A percentile compares a stretch with the other conserved stretches of the same genome.
Evolutionary conservation across 2,113 vertebrate genomes (phyloP).

Genomic region (Esox niger): DNA sequence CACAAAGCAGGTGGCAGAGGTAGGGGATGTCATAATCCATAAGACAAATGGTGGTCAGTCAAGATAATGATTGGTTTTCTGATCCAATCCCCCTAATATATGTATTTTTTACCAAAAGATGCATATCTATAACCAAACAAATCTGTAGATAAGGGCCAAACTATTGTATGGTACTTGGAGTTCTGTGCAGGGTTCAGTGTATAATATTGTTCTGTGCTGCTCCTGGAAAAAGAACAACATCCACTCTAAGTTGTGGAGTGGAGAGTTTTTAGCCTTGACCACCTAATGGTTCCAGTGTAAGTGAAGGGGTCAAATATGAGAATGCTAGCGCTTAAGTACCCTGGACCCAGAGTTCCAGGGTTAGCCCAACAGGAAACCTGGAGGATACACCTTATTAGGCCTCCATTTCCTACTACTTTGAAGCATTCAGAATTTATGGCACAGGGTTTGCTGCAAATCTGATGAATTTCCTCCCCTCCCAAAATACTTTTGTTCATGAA

Average conservation of each 20-base stretch:
- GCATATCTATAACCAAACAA: no score
- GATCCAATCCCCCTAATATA: no score
- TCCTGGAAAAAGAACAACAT: background rate
- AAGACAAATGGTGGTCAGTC: no score
- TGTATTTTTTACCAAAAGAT: no score
- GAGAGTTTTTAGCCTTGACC: slow-evolving; percentile 40
- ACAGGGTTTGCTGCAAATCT: slow-evolving; percentile 69
- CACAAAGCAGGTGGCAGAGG: no score
- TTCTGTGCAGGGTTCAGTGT: no score
- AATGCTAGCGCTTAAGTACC: slow-evolving; percentile 48
- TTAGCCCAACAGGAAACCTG: slow-evolving; percentile 69
- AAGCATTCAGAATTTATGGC: slow-evolving; percentile 72
- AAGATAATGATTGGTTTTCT: no score
- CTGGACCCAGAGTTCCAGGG: slow-evolving; percentile 63
- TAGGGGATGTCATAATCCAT: no score
- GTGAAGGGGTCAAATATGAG: slow-evolving; percentile 34
- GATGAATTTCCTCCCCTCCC: slow-evolving; percentile 76
- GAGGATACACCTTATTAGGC: slow-evolving; percentile 76
- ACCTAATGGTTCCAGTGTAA: slow-evolving; percentile 40
- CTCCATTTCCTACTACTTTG: slow-evolving; percentile 76
- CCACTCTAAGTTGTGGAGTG: background rate
- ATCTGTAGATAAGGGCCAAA: no score
- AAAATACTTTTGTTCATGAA: slow-evolving; percentile 63
- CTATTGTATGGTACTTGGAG: no score
- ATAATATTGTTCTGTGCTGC: background rate